Evolutionary conservation across 2,113 vertebrate species (phyloP).

Genomic region (Onychostruthus taczanowskii): DNA sequence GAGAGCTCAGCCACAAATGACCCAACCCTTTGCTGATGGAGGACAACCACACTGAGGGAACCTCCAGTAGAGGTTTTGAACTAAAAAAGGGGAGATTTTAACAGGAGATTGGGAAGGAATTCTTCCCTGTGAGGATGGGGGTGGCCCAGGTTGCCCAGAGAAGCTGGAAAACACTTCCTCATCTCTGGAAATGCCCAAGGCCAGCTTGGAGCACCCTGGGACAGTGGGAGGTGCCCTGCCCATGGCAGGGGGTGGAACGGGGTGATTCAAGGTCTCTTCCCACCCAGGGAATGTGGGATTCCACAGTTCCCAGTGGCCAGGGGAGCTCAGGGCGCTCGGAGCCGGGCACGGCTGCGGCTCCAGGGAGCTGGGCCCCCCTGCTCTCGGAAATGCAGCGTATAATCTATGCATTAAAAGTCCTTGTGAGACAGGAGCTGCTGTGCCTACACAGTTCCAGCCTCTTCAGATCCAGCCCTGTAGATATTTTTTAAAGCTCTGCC

Average conservation of each 20-base stretch:
- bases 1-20: not conserved
- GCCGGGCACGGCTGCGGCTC: not conserved
- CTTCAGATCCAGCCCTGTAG: not conserved
- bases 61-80: not conserved
- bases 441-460: not conserved
- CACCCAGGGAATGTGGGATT: not conserved
- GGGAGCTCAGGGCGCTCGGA: fast-evolving
- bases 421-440: not conserved
- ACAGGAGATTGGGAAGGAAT: not conserved
- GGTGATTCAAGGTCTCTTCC: not conserved
- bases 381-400: not conserved
- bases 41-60: not conserved
- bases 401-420: constrained; percentile 15
- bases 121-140: not conserved
- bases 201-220: not conserved
- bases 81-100: not conserved
- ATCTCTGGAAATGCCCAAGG: not conserved
- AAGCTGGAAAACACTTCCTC: not conserved
- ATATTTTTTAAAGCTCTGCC: not conserved
- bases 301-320: fast-evolving
- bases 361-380: not conserved
- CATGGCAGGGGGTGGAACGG: not conserved
- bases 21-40: fast-evolving
- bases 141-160: not conserved
- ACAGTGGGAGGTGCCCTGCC: not conserved